These are phyloP conservation scores for Zapornia atra DNA, from an alignment of 2,113 vertebrate genomes.

Conservation along the genomic window DNA sequence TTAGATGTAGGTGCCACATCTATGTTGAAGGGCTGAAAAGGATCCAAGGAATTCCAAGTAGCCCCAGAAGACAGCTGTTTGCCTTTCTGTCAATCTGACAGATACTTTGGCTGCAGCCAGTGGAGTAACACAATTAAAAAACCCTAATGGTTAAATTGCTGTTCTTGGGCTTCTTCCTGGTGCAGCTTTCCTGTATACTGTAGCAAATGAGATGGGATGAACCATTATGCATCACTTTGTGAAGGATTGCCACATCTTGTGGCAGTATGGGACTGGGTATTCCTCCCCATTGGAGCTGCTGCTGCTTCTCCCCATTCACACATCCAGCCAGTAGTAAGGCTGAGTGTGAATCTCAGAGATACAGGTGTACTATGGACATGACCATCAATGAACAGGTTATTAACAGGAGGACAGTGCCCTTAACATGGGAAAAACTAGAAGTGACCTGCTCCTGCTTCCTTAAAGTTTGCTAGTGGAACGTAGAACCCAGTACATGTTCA, in stretches of 20 bases:
- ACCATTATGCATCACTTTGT: not conserved
- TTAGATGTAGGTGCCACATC: not conserved
- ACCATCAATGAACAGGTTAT: not conserved
- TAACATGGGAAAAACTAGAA: not conserved
- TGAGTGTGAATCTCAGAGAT: not conserved
- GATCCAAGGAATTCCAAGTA: not conserved
- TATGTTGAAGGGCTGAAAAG: not conserved
- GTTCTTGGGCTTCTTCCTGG: not conserved
- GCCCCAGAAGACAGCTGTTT: not conserved
- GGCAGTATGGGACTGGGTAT: not conserved
- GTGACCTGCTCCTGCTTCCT: not conserved
- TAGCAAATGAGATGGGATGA: not conserved
- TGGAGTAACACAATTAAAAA: not conserved
- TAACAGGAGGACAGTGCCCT: not conserved
- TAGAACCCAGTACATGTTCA: not conserved
- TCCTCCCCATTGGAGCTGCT: not conserved
- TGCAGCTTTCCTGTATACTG: not conserved
- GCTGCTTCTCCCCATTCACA: not conserved
- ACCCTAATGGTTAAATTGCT: not conserved
- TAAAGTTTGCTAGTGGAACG: not conserved
- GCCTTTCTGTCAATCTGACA: not conserved
- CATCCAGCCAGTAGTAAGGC: not conserved
- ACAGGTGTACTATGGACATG: accelerated
- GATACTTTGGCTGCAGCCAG: not conserved
- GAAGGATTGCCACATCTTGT: not conserved